Evolutionary conservation across 2,888 invertebrate genomes (phyloP).

Genomic region (Actias luna): DNA sequence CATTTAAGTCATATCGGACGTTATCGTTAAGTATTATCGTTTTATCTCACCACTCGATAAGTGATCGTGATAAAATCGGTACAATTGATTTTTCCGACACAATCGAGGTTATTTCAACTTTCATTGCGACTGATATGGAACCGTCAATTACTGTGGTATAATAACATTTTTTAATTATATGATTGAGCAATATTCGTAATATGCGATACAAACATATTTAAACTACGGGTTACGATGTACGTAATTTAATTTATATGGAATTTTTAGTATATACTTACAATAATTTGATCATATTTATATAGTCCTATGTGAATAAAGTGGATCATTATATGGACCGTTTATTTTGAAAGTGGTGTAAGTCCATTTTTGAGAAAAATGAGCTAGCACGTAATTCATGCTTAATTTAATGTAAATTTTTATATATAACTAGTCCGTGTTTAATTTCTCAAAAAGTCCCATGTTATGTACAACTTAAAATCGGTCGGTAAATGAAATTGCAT

Average conservation of each 20-base stretch:
- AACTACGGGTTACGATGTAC: background rate
- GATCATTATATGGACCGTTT: too few relatives aligned
- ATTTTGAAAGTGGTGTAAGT: too few relatives aligned
- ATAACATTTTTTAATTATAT: background rate
- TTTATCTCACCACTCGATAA: conserved; percentile 51
- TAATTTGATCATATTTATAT: too few relatives aligned
- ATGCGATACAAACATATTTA: background rate
- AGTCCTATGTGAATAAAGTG: too few relatives aligned
- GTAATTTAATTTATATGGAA: background rate
- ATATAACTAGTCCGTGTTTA: too few relatives aligned
- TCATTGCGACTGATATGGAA: background rate
- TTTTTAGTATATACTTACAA: too few relatives aligned
- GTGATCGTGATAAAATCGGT: conserved; percentile 69
- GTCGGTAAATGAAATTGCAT: too few relatives aligned
- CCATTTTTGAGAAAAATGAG: too few relatives aligned
- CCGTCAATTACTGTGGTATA: conserved; percentile 10
- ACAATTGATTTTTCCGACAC: conserved; percentile 73
- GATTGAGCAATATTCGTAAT: background rate
- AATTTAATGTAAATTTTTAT: too few relatives aligned
- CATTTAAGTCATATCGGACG: conserved; percentile 35
- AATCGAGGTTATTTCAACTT: conserved; percentile 24
- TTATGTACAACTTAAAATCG: too few relatives aligned
- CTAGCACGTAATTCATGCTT: too few relatives aligned
- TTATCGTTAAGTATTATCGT: conserved; percentile 47
- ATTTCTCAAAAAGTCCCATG: too few relatives aligned